phyloP scores from a whole-genome alignment of 2,888 invertebrate species.

The Yponomeuta sedellus region DNA sequence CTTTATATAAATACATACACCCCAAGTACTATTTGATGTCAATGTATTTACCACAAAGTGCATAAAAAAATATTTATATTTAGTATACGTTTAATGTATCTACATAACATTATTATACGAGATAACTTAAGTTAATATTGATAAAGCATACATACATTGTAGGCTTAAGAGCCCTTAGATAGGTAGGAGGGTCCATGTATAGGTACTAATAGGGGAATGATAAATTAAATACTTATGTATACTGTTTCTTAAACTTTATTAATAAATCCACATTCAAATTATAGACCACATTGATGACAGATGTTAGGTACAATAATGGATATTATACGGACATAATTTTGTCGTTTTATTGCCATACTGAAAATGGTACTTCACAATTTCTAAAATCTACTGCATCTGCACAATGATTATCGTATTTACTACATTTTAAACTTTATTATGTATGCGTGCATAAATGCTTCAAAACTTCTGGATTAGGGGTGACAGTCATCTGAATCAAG shows the following conservation, averaged over 20 bases:
- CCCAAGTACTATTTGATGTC: too few species aligned
- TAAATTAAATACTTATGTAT: constrained; percentile 6
- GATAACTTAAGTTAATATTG: too few species aligned
- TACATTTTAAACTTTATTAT: constrained; percentile 29
- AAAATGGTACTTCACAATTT: constrained; percentile 68
- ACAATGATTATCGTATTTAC: constrained; percentile 52
- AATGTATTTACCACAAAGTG: too few species aligned
- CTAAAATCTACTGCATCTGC: constrained; percentile 62
- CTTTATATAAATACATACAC: too few species aligned
- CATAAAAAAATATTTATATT: too few species aligned
- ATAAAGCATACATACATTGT: too few species aligned
- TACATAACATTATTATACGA: too few species aligned
- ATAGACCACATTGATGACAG: constrained; percentile 72
- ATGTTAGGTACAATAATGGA: constrained; percentile 55
- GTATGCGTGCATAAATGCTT: constrained; percentile 66
- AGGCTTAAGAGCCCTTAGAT: too few species aligned
- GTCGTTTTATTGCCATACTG: constrained; percentile 66
- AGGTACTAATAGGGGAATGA: not conserved
- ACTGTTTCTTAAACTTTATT: constrained; percentile 60
- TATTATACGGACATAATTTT: constrained; percentile 69
- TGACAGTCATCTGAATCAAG: constrained; percentile 49
- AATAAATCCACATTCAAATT: constrained; percentile 76
- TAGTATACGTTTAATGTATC: too few species aligned
- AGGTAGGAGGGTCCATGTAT: too few species aligned
- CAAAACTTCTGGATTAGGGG: constrained; percentile 54